Evolutionary conservation across 2,888 invertebrate species (phyloP).

Genomic region (Oscheius sp.): DNA sequence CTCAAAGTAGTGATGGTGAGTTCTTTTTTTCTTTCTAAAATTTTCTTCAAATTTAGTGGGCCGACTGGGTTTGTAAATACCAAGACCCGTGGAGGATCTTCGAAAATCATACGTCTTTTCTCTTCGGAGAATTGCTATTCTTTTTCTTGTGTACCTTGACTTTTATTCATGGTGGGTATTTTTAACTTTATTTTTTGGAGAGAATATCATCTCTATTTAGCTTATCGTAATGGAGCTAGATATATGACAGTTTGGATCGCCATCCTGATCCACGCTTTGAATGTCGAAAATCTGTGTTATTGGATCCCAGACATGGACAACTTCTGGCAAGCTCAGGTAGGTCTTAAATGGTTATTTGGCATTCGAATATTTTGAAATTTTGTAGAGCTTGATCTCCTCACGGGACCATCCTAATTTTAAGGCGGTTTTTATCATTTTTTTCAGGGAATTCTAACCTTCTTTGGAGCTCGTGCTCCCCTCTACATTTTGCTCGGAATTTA

Average conservation of each 20-base stretch:
- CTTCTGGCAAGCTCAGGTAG: conserved; percentile 81
- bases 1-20: conserved; percentile 59
- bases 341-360: no score
- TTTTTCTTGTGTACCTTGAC: conserved; percentile 78
- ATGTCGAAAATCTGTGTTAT: conserved; percentile 80
- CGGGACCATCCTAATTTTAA: no score
- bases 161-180: conserved; percentile 74
- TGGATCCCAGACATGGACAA: conserved; percentile 81
- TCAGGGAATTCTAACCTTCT: conserved; percentile 77
- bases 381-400: no score
- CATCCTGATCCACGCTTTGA: conserved; percentile 80
- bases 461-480: conserved; percentile 80
- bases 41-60: conserved; percentile 52
- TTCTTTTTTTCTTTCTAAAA: background rate
- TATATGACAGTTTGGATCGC: conserved; percentile 82
- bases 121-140: conserved; percentile 77
- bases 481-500: conserved; percentile 79
- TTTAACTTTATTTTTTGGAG: background rate
- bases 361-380: no score
- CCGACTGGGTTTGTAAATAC: conserved; percentile 69
- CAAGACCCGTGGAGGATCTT: conserved; percentile 62
- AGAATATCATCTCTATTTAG: conserved; percentile 71
- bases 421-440: background rate
- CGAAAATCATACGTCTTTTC: conserved; percentile 76
- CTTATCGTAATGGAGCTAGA: conserved; percentile 79